Evolutionary conservation across 2,113 vertebrate genomes (phyloP), one percentile per base, ranked within the genome.

Genomic region (Brienomyrus brachyistius): DNA sequence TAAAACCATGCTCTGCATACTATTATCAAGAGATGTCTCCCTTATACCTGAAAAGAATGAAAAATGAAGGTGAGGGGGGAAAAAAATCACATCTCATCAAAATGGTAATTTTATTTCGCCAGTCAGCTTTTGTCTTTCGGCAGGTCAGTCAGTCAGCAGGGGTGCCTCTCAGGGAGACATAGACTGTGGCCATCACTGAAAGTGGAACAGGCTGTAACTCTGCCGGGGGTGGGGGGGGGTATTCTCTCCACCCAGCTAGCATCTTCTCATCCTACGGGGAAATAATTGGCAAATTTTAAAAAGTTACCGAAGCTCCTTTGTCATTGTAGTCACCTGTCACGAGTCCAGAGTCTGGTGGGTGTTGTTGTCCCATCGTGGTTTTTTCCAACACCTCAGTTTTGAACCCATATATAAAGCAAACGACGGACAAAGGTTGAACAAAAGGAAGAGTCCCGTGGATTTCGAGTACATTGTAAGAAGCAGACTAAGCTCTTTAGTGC

Each of bases 401-500:
- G 31, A 3, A 9, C 40, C 77, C 43, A 21, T 21, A 3, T 45
- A 43, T 23, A 82, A 27, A 82, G 15, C 15, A 45, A 82, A 45
- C 0, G 10, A 86, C 1, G 0, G 15, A 86, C 50, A 52, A 31
- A n/a, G 82, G 82, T 84, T 13, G 48, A 86, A 51, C 21, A 82
- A 82, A 45, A 52, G 84, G 47, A 86, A 51, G 48, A 86, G 48
- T 17, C 27, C 84, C 6, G 3, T 50, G 21, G 8, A 51, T 51
- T 48, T 86, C 0, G 48, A 27, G n/a, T 74, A 91, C 82, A 74
- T 62, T 77, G 88, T 88, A 52, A 70, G n/a, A 47, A 31, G 23
- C 47, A 19, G 19, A 6, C 86, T 47, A 91, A 92, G 80, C 15
- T 66, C 83, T 92, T 91, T 92, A 89, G 48, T 87, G 87, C 89